Base-by-base conservation (phyloP, 1,140 invertebrate species). In the Drosophila sp. region DNA sequence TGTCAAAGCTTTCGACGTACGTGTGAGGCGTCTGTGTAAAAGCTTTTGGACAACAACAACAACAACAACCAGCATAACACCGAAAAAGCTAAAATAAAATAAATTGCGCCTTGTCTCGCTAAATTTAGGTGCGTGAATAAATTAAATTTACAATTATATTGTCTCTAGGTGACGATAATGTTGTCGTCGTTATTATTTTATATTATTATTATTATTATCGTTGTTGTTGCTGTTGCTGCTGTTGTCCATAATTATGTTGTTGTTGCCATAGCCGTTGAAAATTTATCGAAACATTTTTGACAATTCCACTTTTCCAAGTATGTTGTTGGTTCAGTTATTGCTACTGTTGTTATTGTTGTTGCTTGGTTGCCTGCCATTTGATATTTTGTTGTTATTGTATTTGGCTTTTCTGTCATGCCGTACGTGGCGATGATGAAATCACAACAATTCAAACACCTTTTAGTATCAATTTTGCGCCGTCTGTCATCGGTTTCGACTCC, bases 401-500 rank as follows among this genome's bases (percentile, higher is more conserved):
- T 89, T 89, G 79, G 72, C 38, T 82, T 89, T 87, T 78, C 80
- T 83, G 83, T 89, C 83, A 83, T 41, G 79, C 83, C 83, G 83
- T 89, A 87, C 79, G 83, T 78, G 83, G 83, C 63, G 76, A 87
- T 87, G 82, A 87, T 87, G 83, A 89, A 87, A 87, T 87, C 83
- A 87, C 83, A 87, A 87, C 84, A 87, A 87, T 87, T 87, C 83
- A 87, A 87, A 87, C 83, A 87, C 83, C 83, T 87, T 84, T 87
- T 89, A 83, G 83, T 87, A 89, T 89, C 76, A 89, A 80, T 89
- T 87, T 87, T 78, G 66, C 76, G 80, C 67, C 80, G 80, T 76
- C 78, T 79, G 77, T 69, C 77, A 76, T 48, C 76, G 62, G 45
- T 32, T 27, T n/a, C 6, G 2, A 21, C n/a, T 14, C 6, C 14